Percentiles rank a stretch among this genome's conserved stretches.
Conservation (phyloP, 2,888 invertebrate species). For the Dolomedes plantarius region DNA sequence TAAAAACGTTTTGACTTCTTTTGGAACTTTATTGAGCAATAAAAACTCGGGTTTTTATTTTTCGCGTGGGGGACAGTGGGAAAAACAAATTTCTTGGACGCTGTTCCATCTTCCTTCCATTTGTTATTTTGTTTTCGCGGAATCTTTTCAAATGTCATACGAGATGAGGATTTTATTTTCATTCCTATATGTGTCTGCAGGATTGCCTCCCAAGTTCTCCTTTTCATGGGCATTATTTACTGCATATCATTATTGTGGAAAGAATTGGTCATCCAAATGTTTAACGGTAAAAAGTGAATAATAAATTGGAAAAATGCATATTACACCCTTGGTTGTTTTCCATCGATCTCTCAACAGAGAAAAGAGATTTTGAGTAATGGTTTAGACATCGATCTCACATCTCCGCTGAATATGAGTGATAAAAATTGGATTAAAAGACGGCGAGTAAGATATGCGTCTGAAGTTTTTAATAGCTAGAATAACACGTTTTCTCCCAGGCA, state of each 20-base stretch:
- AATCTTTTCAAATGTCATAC: neutral
- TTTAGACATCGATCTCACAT: too few species aligned
- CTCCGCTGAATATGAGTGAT: too few species aligned
- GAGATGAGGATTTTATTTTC: conserved; percentile 5
- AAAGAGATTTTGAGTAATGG: too few species aligned
- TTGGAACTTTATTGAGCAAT: conserved; percentile 44
- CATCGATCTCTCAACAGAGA: too few species aligned
- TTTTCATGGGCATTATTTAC: neutral
- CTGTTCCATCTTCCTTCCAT: neutral
- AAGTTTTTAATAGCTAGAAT: too few species aligned
- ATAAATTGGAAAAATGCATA: too few species aligned
- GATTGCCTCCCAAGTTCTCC: neutral
- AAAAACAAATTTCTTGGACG: neutral
- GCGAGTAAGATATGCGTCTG: too few species aligned
- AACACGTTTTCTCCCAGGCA: too few species aligned
- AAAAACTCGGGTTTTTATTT: conserved; percentile 5
- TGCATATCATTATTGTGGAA: neutral
- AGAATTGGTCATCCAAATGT: neutral
- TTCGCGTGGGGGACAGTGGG: neutral
- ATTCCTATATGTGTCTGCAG: neutral
- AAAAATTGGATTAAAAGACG: too few species aligned
- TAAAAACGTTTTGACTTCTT: conserved; percentile 38
- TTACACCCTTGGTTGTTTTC: too few species aligned
- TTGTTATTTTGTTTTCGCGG: conserved; percentile 3
- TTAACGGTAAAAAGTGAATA: too few species aligned